A percentile compares a stretch with the other conserved stretches of the same genome.
phyloP scores from a whole-genome alignment of 2,888 invertebrate genomes.

The Gymnosoma rotundatum region DNA sequence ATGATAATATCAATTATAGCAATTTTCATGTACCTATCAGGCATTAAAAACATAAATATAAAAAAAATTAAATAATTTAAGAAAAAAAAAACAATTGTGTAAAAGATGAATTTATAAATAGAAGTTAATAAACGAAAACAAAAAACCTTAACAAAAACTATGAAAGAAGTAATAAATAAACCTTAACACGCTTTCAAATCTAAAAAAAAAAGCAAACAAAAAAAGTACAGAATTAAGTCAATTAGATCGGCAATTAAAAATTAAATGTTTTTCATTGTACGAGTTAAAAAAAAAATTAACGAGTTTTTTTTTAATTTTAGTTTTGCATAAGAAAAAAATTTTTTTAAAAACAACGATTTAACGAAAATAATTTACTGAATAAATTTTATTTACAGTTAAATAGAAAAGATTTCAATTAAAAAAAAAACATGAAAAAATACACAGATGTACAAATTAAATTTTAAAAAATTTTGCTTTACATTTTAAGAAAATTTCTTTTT shows the following conservation, averaged over 20 bases:
- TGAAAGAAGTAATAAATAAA: slow-evolving; percentile 46
- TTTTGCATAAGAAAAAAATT: background rate
- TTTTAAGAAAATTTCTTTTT: background rate
- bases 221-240: slow-evolving; percentile 46
- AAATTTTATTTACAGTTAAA: background rate
- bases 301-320: background rate
- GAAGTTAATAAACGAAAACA: background rate
- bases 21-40: slow-evolving; percentile 67
- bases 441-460: background rate
- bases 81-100: background rate
- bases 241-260: slow-evolving; percentile 60
- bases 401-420: background rate
- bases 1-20: slow-evolving; percentile 40
- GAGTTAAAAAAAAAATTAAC: background rate
- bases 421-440: background rate
- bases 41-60: slow-evolving; percentile 18
- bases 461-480: no score
- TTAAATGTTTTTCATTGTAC: background rate
- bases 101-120: slow-evolving; percentile 37
- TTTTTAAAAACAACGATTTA: background rate
- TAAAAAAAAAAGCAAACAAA: slow-evolving; percentile 2
- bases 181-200: slow-evolving; percentile 7
- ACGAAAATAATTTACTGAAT: background rate
- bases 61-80: slow-evolving; percentile 21
- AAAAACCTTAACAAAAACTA: background rate